Evolutionary conservation across 2,888 invertebrate species (phyloP), one percentile per base, ranked within the genome.

Genomic region (Spatulosminthurus flaviceps): DNA sequence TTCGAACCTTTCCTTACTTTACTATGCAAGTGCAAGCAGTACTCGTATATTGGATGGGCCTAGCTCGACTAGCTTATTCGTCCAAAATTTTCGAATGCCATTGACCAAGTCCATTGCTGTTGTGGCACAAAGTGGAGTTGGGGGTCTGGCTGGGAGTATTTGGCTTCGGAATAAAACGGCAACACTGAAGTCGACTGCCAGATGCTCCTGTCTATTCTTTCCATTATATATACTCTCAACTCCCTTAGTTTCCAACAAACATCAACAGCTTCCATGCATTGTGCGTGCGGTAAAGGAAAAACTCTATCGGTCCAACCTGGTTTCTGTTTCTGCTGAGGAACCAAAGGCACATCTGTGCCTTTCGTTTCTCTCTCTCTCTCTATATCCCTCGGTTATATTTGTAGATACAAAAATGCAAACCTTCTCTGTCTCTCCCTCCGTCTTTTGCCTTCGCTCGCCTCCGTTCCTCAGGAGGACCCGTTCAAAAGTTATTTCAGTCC

Each of bases 101-200:
- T 79, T 79, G 79, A 79, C 79, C 79, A 79, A 72, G 78, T 79
- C 78, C 74, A 73, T 73, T 79, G 42, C 73, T 73, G 43, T 79
- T 79, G 43, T 79, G 43, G 71, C 67, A 28, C 66, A 69, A 67
- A 67, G 72, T 74, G 74, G 73, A 24, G 4, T 22, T 79, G 78
- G 78, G 78, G 78, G 78, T 67, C 78, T 64, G 64, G n/a, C 51
- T 71, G 78, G 78, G 72, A 72, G 72, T 51, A 51, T 72, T 72
- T 72, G 72, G 72, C 72, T 72, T 72, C 43, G 72, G 72, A 72
- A 41, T 24, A 51, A 22, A 43, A 72, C 72, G 72, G 72, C 72
- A 72, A 72, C 72, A 22, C n/a, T 41, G 70, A 34, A 29, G 41
- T 70, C 72, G 72, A 72, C 43, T 72, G 72, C 51, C 72, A 72